Evolutionary conservation across 2,113 vertebrate species (phyloP), one percentile per base, ranked within the genome.

Genomic region (Anarrhichthys ocellatus): DNA sequence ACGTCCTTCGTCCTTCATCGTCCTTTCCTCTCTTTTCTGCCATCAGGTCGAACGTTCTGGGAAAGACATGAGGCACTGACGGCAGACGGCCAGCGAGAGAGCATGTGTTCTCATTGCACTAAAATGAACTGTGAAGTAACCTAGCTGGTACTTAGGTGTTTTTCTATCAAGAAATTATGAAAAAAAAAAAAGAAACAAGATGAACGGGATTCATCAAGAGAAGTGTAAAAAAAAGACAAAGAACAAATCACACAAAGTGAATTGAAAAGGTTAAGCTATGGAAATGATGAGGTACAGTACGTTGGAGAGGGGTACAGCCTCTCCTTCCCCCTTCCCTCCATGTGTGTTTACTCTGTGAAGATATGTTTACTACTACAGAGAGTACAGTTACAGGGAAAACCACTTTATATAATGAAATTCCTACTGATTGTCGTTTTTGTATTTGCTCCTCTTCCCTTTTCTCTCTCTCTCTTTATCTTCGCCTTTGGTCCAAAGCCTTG

Each of bases 41-140:
- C 44, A 86, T 63, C 94, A 98, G 97, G 91, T 96, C 97, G 63
- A 97, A 96, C 88, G 95, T 97, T 92, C 92, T 97, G 94, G 96
- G 96, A 78, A 97, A 97, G 94, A 98, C 96, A 93, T 97, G 96
- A 97, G 92, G 73, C 61, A 9, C 48, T 50, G 52, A 87, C 46
- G 88, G 84, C 89, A 94, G 84, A 91, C 91, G 80, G 86, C 93
- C 94, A 94, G 90, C 91, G 92, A 78, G 91, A 59, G 77, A 91
- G 87, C 79, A 46, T 84, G 77, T 89, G 89, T 92, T 90, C 86
- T 92, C 93, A 93, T 95, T 95, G 95, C 95, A 96, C 95, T 96
- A 96, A 88, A 89, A 85, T 40, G 94, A 93, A 95, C 94, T 95
- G 94, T 96, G 96, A 97, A 93, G 94, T 95, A 92, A 92, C 96